Base-by-base conservation (phyloP, 1,140 invertebrate species). In the Ostrea edulis region DNA sequence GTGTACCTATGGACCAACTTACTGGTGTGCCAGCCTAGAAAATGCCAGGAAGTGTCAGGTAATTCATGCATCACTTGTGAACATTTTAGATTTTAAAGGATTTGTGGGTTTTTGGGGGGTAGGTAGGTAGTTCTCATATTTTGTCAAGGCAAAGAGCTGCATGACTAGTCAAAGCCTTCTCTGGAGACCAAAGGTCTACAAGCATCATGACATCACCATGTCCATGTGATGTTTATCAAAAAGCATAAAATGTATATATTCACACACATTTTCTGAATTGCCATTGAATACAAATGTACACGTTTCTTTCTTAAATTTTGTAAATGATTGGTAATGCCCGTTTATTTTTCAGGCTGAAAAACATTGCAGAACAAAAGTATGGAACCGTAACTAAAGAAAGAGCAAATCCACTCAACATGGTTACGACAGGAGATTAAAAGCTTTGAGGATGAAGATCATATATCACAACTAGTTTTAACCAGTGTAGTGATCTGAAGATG, bases 31-130 rank as follows among this genome's bases (percentile, higher is more conserved):
- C 77, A 90, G 82, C 81, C 85, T 90, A n/a, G 83, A 90, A 5
- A 91, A 91, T 94, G 96, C 97, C 29, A 96, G 96, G 88, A 95
- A 96, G 93, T 99, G 98, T 93, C 95, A 96, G 85, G 97, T 92
- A 90, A 20, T 3, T 62, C 12, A 58, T 58, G 20, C 35, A 44
- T 44, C 35, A 44, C 5, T 44, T 44, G 35, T 44, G 35, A 44
- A 44, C 35, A 44, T 44, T 44, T 44, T 44, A 44, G 5, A 44
- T 5, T 44, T 44, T 44, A 44, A 44, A 44, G 35, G 35, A n/a
- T 44, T 44, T 44, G 35, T 2, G 35, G 35, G n/a, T n/a, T n/a
- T n/a, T n/a, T n/a, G n/a, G n/a, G n/a, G n/a, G n/a, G n/a, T n/a
- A n/a, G n/a, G n/a, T n/a, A n/a, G n/a, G n/a, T n/a, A 44, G 35